Evolutionary conservation across 2,888 invertebrate species (phyloP).

Genomic region (Rhogogaster chlorosoma): DNA sequence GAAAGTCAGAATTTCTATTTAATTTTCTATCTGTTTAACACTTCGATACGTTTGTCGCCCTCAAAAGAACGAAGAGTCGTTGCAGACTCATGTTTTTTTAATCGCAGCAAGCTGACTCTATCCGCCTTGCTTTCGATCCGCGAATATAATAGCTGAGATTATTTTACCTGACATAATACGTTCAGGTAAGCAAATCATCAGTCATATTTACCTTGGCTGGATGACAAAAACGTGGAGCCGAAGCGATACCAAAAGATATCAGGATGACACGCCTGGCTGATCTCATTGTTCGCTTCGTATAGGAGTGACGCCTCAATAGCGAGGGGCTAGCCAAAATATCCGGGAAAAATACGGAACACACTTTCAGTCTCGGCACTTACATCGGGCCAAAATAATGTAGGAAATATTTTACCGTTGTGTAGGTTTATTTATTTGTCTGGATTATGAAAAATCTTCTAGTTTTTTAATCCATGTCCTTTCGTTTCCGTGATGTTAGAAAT

Average conservation of each 20-base stretch:
- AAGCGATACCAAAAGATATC: conserved; percentile 69
- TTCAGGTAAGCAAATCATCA: conserved; percentile 41
- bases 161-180: conserved; percentile 24
- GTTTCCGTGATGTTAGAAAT: not conserved
- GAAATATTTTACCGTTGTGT: not conserved
- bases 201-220: conserved; percentile 20
- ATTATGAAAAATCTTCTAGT: not conserved
- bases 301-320: conserved; percentile 46
- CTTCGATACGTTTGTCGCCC: not conserved
- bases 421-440: not conserved
- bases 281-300: conserved; percentile 63
- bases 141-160: conserved; percentile 7
- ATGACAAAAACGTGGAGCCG: conserved; percentile 48
- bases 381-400: not conserved
- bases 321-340: conserved; percentile 33
- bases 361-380: conserved; percentile 12
- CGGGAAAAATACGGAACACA: conserved; percentile 19
- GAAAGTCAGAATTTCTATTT: not conserved
- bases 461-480: not conserved
- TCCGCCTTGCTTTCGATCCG: not conserved
- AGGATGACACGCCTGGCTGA: conserved; percentile 68
- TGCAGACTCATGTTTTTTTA: not conserved
- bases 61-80: not conserved
- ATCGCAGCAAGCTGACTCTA: not conserved
- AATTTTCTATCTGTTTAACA: not conserved